phyloP scores from a whole-genome alignment of 2,888 invertebrate genomes.

The Ectemnius continuus region DNA sequence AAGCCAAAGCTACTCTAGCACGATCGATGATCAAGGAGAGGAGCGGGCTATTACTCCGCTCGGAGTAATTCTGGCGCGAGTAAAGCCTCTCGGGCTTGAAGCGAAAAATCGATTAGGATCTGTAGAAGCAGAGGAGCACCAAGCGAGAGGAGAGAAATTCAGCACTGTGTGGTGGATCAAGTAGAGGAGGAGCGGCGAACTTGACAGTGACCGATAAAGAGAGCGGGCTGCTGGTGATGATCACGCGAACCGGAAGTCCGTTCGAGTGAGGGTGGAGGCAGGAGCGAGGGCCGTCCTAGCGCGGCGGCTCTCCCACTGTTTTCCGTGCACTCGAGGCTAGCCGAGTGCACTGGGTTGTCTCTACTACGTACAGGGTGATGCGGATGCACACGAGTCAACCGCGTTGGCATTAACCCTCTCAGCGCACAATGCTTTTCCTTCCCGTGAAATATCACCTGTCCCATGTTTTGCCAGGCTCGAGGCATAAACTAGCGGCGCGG shows the following conservation, averaged over 20 bases:
- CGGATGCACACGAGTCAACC: too few species aligned
- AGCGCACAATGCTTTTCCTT: too few species aligned
- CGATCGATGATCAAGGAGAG: conserved; percentile 1
- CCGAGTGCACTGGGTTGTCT: neutral
- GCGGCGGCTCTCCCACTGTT: too few species aligned
- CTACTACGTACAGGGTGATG: neutral
- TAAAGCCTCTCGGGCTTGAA: neutral
- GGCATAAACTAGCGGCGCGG: too few species aligned
- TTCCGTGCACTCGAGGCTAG: neutral
- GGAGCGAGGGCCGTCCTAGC: conserved; percentile 14
- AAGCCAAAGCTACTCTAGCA: neutral
- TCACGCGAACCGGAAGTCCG: conserved; percentile 8
- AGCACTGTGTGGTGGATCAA: neutral
- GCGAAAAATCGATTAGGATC: neutral
- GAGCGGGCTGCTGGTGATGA: conserved; percentile 9
- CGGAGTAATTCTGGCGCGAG: neutral
- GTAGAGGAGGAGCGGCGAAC: conserved; percentile 22
- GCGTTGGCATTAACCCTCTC: too few species aligned
- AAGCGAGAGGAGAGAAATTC: neutral
- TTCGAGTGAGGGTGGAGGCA: conserved; percentile 8
- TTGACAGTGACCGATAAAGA: conserved; percentile 49
- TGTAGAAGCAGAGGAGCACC: neutral
- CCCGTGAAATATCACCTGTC: too few species aligned
- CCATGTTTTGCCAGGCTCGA: too few species aligned
- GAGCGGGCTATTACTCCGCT: neutral